phyloP scores from a whole-genome alignment of 2,797 vertebrate species.

The Sebastes flavidus region DNA sequence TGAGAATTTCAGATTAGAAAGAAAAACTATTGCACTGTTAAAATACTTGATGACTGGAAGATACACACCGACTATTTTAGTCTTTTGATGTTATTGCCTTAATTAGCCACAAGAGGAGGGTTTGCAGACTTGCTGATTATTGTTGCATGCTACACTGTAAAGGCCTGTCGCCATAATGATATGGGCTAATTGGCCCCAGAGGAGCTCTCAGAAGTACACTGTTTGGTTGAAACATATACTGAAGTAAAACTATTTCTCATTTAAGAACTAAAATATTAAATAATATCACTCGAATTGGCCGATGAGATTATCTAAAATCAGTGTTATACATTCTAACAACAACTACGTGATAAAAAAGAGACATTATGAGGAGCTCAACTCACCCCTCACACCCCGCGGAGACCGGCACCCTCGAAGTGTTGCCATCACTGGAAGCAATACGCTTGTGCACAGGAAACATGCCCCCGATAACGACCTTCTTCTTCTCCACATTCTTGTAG shows the following conservation, averaged over 20 bases:
- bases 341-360: neutral
- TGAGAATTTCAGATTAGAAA: neutral
- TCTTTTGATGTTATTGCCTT: neutral
- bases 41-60: neutral
- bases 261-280: neutral
- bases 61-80: neutral
- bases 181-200: slow-evolving; percentile 56
- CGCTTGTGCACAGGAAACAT: slow-evolving; percentile 88
- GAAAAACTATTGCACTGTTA: neutral
- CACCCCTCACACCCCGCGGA: slow-evolving; percentile 87
- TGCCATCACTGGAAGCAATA: slow-evolving; percentile 73
- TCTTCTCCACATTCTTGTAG: slow-evolving; percentile 84
- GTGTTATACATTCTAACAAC: neutral
- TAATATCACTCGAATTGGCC: neutral
- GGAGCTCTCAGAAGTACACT: neutral
- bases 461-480: slow-evolving; percentile 84
- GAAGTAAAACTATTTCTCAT: neutral
- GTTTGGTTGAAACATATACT: neutral
- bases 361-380: slow-evolving; percentile 45
- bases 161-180: slow-evolving; percentile 15
- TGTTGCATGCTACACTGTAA: neutral
- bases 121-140: slow-evolving; percentile 27
- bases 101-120: slow-evolving; percentile 26
- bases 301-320: neutral
- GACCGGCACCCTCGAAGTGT: slow-evolving; percentile 79